Base-by-base conservation (phyloP, 1,140 invertebrate genomes). In the Ceratitis capitata region DNA sequence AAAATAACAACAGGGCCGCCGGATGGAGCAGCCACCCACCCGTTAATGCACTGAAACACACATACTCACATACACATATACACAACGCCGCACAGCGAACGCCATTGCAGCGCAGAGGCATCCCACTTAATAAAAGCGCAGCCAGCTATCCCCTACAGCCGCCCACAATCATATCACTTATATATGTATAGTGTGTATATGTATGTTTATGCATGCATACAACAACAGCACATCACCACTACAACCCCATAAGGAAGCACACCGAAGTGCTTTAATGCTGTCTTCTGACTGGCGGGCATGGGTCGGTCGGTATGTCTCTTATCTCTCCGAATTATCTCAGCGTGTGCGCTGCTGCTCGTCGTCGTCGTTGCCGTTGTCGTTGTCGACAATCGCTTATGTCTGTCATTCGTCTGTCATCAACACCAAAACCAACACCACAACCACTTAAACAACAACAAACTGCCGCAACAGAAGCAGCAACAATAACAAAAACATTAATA, bases 311-410 rank as follows among this genome's bases (percentile, higher is more conserved):
- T 56, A 16, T 85, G 85, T 87, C 89, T 85, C 89, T 90, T 90
- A 90, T 90, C 89, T 90, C 88, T 87, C 87, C 74, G 83, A 86
- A 90, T 90, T 90, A 90, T 90, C 89, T 90, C 84, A 74, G 45
- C 58, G 29, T 78, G 84, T 49, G 35, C 69, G 69, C 69, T 78
- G 39, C 39, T 56, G 35, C 56, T 84, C 83, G 58, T 84, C 29
- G 51, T 56, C 26, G n/a, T n/a, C n/a, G n/a, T n/a, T n/a, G n/a
- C n/a, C n/a, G 58, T 84, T 19, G 51, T 56, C 26, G 19, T 61
- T 64, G 83, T 84, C 53, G 35, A 45, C 56, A 42, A 69, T 45
- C 47, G 64, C 51, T 87, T 88, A 89, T 90, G 89, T 89, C 89
- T 90, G 89, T 90, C 89, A 90, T 89, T 90, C 89, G 89, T 78